Base-by-base conservation (phyloP, 2,797 vertebrate genomes). In the Gila robusta region DNA sequence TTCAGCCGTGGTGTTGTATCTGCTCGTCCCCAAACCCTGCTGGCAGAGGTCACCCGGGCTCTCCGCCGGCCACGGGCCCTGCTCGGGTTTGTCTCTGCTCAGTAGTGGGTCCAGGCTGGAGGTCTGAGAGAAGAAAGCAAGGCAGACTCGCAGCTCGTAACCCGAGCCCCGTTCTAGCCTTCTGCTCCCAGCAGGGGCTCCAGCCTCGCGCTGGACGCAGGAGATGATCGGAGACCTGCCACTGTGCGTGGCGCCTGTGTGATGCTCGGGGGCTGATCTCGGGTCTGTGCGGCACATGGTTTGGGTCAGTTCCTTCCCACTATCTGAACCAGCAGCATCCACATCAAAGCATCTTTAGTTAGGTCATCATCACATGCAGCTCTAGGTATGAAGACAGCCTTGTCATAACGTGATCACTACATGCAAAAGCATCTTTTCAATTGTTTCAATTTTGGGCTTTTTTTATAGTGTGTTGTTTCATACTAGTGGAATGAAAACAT, bases 151-250 rank as follows among this genome's bases (percentile, higher is more conserved):
- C 74, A 52, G 82, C 59, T 39, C 39, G 91, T 87, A 91, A 91
- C 87, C 71, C 1, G 82, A 91, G 87, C 69, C 79, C 17, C n/a
- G 54, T 64, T 83, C 62, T 91, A 85, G 84, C 89, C 80, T 85
- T 88, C 67, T 88, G 79, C 74, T 86, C 90, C 74, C 89, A 89
- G 91, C 89, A 78, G 84, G 88, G 88, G 83, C 77, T 74, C 86
- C 56, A 69, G 28, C 28, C 19, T 52, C 26, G 37, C 28, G 82
- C 81, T 76, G 64, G 69, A 81, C 47, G 83, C 59, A 82, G 84
- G 84, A 87, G 84, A 83, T 84, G 86, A 79, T 70, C 79, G 41
- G 44, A 66, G 89, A 81, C 85, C 85, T 90, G 85, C 89, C 70
- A 82, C 87, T 88, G 87, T 81, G 87, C 77, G 4, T 82, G 89